Evolutionary conservation across 2,113 vertebrate species (phyloP).

Genomic region (Aphyosemion australe): DNA sequence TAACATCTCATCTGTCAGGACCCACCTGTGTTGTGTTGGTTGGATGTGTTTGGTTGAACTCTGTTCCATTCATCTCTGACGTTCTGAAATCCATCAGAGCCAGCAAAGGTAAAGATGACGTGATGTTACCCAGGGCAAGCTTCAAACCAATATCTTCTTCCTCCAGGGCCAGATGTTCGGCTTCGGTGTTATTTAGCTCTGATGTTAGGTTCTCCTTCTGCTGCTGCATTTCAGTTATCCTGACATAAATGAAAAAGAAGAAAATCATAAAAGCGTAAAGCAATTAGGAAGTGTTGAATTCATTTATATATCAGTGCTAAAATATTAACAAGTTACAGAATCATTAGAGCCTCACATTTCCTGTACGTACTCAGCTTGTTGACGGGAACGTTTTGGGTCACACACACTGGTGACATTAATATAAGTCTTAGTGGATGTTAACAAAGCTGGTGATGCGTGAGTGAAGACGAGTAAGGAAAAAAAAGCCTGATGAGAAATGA

Average conservation of each 20-base stretch:
- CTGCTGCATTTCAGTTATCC: conserved; percentile 74
- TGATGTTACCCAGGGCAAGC: conserved; percentile 57
- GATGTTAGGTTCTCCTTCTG: conserved; percentile 73
- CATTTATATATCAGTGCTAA: not conserved
- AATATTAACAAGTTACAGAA: not conserved
- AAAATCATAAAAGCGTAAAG: not conserved
- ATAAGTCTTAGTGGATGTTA: conserved; percentile 1
- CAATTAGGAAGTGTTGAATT: not conserved
- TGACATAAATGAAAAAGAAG: conserved; percentile 17
- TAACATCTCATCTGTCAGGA: not conserved
- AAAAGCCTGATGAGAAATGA: conserved; percentile 14
- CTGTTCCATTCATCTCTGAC: conserved; percentile 17
- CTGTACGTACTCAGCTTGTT: not conserved
- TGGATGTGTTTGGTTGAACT: conserved; percentile 35
- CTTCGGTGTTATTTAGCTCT: conserved; percentile 61
- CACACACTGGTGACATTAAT: conserved; percentile 4
- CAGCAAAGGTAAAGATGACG: conserved; percentile 59
- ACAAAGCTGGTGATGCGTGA: not conserved
- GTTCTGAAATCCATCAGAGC: conserved; percentile 41
- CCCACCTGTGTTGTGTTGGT: conserved; percentile 53
- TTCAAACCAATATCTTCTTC: conserved; percentile 37
- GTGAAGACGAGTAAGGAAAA: conserved; percentile 17
- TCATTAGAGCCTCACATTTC: not conserved
- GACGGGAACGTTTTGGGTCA: not conserved
- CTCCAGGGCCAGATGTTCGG: conserved; percentile 50